Percentiles rank a stretch among this genome's conserved stretches.
phyloP scores from a whole-genome alignment of 2,113 vertebrate species.

The Spermophilus dauricus region DNA sequence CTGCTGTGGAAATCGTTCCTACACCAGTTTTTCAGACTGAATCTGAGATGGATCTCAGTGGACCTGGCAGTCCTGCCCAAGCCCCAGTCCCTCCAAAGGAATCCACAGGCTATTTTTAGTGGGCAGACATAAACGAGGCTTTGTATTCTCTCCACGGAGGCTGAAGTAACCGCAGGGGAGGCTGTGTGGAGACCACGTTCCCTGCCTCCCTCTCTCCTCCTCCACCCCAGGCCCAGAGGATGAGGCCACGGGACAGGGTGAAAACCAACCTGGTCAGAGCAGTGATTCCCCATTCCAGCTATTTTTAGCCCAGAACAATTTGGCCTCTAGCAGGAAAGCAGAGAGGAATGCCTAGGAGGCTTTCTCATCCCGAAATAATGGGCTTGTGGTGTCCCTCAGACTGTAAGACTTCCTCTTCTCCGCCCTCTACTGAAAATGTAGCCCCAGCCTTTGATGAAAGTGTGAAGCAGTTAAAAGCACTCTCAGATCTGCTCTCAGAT shows the following conservation, averaged over 20 bases:
- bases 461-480: not conserved
- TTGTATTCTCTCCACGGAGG: constrained; percentile 66
- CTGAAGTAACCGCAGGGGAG: constrained; percentile 37
- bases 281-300: constrained; percentile 47
- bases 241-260: not conserved
- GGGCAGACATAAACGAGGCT: constrained; percentile 68
- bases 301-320: constrained; percentile 69
- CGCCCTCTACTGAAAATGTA: not conserved
- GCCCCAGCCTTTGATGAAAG: not conserved
- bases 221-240: not conserved
- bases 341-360: constrained; percentile 2
- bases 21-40: constrained; percentile 22
- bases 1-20: not conserved
- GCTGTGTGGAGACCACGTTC: not conserved
- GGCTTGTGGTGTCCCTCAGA: constrained; percentile 11
- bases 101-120: constrained; percentile 74
- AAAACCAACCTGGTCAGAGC: constrained; percentile 2
- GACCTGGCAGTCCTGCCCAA: constrained; percentile 56
- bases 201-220: not conserved
- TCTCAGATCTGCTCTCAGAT: not conserved
- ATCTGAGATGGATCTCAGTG: not conserved
- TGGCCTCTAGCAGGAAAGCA: constrained; percentile 27
- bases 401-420: not conserved
- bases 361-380: constrained; percentile 54
- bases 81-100: constrained; percentile 71